Base-by-base conservation (phyloP, 2,113 vertebrate genomes). In the Stomatorhinus ivindoensis region DNA sequence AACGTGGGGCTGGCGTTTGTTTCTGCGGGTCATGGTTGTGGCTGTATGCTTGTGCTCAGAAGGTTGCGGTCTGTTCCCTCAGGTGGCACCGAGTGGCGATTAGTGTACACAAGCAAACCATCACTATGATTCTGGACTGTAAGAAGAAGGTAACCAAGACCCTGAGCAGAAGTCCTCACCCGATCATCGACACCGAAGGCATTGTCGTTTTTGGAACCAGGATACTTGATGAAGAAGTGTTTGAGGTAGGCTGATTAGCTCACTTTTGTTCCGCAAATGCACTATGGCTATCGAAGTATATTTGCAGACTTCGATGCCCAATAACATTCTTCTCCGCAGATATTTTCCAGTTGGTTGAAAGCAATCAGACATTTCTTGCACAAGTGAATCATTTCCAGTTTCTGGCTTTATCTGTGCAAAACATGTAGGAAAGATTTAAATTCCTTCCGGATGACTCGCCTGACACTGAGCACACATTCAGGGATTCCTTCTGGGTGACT, bases 1-100 rank as follows among this genome's bases (percentile, higher is more conserved):
- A 61, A n/a, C 2, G 7, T 9, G 21, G 55, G 55, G 7, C 24
- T 7, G 53, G 55, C n/a, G 24, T 61, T 61, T n/a, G 24, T 21
- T 24, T 61, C 21, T 61, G 55, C 8, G 24, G 24, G 8, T n/a
- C n/a, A 9, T 61, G 55, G 24, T n/a, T 61, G 55, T 9, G 7
- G 8, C 55, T n/a, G 55, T 61, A n/a, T 61, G 53, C 53, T 21
- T 7, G 53, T 65, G 24, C n/a, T 65, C 58, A 65, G 58, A 27
- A 65, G 58, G 24, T 65, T 65, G 61, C 10, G 31, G 47, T 86
- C 39, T 24, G 35, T 44, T 58, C 88, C 83, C 83, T 53, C 93
- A 99, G 98, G 95, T 99, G 98, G 98, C 98, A 99, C 93, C 93
- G 98, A 21, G 90, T 99, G 21, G 98, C 97, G 0, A 96, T 99